Conservation (phyloP, 1,140 invertebrate genomes). For the Linepithema humile region DNA sequence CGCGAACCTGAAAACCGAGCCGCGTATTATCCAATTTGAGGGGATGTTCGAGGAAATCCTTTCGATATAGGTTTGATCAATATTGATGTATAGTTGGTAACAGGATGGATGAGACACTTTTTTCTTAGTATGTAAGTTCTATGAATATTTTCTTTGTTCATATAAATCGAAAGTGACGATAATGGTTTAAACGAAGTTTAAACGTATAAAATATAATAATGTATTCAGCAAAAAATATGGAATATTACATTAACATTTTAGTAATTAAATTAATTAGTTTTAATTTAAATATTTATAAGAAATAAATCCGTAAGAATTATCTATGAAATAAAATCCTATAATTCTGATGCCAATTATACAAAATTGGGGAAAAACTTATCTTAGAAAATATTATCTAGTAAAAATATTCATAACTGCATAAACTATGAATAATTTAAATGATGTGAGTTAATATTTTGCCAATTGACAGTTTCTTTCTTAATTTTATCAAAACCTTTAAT, state of each 20-base stretch:
- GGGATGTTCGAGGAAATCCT: no score
- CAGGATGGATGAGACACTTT: background rate
- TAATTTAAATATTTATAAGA: background rate
- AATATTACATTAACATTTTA: background rate
- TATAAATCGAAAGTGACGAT: background rate
- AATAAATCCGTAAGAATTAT: background rate
- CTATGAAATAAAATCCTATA: background rate
- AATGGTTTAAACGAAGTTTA: background rate
- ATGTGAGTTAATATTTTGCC: background rate
- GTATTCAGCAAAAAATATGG: background rate
- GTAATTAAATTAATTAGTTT: background rate
- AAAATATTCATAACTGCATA: background rate
- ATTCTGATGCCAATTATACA: background rate
- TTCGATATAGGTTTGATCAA: background rate
- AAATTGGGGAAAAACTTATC: background rate
- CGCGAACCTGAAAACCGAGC: background rate
- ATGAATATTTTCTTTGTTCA: background rate
- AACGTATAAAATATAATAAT: background rate
- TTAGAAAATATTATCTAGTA: background rate
- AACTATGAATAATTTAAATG: background rate
- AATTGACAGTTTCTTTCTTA: background rate
- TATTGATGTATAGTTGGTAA: background rate
- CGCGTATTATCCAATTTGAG: background rate
- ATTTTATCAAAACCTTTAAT: background rate
- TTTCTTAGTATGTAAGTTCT: background rate